Percentiles rank a stretch among this genome's conserved stretches.
Conservation (phyloP, 30 jellyfish, hydroid and myxozoan genomes). For the Aurelia sp. region DNA sequence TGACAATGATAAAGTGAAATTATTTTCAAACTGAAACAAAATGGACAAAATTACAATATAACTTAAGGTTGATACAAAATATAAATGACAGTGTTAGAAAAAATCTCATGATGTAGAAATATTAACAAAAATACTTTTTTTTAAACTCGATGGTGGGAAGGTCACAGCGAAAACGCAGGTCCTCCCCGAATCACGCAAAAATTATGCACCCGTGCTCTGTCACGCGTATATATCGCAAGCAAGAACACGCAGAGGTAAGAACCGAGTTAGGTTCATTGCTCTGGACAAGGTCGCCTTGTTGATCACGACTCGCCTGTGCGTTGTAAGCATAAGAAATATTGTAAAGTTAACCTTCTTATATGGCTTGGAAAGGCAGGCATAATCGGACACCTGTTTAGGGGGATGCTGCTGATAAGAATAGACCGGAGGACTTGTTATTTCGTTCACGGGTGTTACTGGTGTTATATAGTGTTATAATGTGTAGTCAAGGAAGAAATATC, state of each 20-base stretch:
- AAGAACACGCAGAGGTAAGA: slow-evolving; percentile 57
- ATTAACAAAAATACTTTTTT: not conserved
- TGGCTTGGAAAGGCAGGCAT: slow-evolving; percentile 52
- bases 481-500: too few relatives aligned
- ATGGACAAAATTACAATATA: too few relatives aligned
- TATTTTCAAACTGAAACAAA: too few relatives aligned
- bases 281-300: slow-evolving; percentile 83
- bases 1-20: too few relatives aligned
- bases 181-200: slow-evolving; percentile 91
- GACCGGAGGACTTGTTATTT: slow-evolving; percentile 19
- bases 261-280: slow-evolving; percentile 17
- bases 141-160: slow-evolving; percentile 64
- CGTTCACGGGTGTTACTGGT: slow-evolving; percentile 2
- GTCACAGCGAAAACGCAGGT: slow-evolving; percentile 93
- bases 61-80: too few relatives aligned
- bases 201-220: slow-evolving; percentile 88
- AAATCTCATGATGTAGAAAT: not conserved
- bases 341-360: slow-evolving; percentile 33
- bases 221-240: slow-evolving; percentile 15
- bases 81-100: too few relatives aligned
- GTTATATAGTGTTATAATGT: too few relatives aligned
- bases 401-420: not conserved
- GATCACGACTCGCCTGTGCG: slow-evolving; percentile 88
- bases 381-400: slow-evolving; percentile 69
- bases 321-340: slow-evolving; percentile 65